Base-by-base conservation (phyloP, 2,797 vertebrate species). In the Falco peregrinus region DNA sequence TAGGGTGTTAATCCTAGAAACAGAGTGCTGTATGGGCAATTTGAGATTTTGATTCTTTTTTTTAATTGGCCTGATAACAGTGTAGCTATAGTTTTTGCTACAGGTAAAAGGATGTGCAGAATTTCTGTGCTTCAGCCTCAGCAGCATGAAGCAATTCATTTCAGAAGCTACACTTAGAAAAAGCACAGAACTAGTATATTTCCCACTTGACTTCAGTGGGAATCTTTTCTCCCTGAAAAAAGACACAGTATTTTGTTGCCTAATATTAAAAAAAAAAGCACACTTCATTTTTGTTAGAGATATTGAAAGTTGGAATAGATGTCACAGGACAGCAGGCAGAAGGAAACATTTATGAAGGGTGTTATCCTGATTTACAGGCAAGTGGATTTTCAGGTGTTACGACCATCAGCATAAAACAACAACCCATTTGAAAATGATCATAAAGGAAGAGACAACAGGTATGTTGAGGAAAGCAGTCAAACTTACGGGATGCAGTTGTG, bases 141-240 rank as follows among this genome's bases (percentile, higher is more conserved):
- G 25, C n/a, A 67, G 29, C 0, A 0, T 59, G 53, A 54, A 59
- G 15, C 10, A 56, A 43, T 14, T 14, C 5, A 18, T 71, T 94
- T 73, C 64, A 85, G 67, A 85, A 91, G 16, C 6, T 59, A 19
- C 16, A 9, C 10, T 61, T 54, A 20, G 45, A 12, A 73, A 81
- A 75, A 87, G 6, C 5, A 67, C 51, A 76, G 78, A 89, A 61
- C 10, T 31, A 67, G 21, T 22, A 28, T 84, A 63, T 41, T 70
- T 87, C 11, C 17, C 26, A 11, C 56, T 54, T 54, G 33, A 31
- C 9, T 60, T 80, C 26, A 29, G 10, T 41, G 9, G 13, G 16
- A 78, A 51, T 33, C 1, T 19, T 45, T 64, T 69, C 54, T 31
- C 57, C 17, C 37, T 28, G 8, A 33, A 45, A 53, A 64, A 83